Evolutionary conservation across 2,113 vertebrate genomes (phyloP).

Genomic region (Macroglossus sobrinus): DNA sequence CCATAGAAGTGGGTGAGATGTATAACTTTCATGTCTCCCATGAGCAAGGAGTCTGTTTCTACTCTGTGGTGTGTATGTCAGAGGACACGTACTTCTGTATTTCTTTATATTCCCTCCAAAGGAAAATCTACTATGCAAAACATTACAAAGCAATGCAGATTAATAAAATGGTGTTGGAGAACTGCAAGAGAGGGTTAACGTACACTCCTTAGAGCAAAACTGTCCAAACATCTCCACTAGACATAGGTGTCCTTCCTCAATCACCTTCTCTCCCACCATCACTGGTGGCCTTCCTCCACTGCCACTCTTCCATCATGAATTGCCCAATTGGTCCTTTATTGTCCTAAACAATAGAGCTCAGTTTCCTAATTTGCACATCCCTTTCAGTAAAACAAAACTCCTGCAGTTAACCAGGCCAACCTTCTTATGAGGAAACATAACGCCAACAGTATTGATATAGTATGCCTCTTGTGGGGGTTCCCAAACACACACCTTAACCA

Average conservation of each 20-base stretch:
- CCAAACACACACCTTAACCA: not conserved
- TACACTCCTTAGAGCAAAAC: not conserved
- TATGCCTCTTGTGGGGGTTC: not conserved
- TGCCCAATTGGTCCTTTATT: not conserved
- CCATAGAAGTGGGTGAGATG: not conserved
- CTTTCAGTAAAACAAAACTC: not conserved
- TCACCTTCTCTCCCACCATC: not conserved
- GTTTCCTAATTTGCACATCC: not conserved
- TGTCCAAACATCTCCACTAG: not conserved
- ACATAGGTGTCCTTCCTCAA: rapidly evolving
- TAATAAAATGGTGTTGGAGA: not conserved
- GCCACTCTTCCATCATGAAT: not conserved
- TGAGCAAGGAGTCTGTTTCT: not conserved
- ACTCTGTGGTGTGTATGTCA: not conserved
- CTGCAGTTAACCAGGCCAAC: not conserved
- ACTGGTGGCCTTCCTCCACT: not conserved
- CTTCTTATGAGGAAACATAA: not conserved
- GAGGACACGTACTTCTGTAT: not conserved
- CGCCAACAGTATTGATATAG: not conserved
- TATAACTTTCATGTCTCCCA: not conserved
- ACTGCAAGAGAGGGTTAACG: not conserved
- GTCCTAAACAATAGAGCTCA: not conserved
- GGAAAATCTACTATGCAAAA: not conserved
- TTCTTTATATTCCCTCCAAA: not conserved
- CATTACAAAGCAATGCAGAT: not conserved